Evolutionary conservation across 1,140 invertebrate species (phyloP), one percentile per base, ranked within the genome.

Genomic region (Drosophila rufa): DNA sequence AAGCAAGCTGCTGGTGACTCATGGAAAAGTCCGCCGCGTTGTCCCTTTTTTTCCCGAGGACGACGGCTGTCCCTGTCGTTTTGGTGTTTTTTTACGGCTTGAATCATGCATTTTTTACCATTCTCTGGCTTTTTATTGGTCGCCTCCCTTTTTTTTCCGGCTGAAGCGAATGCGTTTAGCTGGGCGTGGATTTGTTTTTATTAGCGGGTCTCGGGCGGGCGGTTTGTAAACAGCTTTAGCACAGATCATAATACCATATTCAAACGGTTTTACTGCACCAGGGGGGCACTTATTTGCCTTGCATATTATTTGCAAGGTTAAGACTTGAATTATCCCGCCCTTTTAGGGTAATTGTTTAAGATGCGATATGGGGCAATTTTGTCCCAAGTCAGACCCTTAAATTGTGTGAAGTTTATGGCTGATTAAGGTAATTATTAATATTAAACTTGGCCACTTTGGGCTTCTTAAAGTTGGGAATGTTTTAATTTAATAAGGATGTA

Each of bases 31-130:
- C 30, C 58, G 15, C 33, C 15, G 64, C 40, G 68, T 58, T 67
- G 51, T 65, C 30, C 51, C 53, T 60, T 62, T 56, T 48, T 17
- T 15, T 50, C 43, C 30, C 74, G 45, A 30, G 51, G 33, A 53
- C 53, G 46, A 67, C 71, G 74, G 73, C 55, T 76, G 74, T 46
- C 48, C 17, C 5, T 50, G 51, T 53, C 64, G 62, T 55, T 75
- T 57, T 61, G 43, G 55, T 42, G 14, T n/a, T 74, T 68, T 86
- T 87, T 87, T 80, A 86, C 59, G 64, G 66, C 75, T 70, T 77
- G 74, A 87, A 87, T 87, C 87, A 84, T 87, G 85, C 76, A 89
- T 87, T 87, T 89, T 89, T 89, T 87, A 79, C 73, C 80, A 89
- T 83, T 84, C 76, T 75, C 73, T 65, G 73, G 27, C 61, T 80